Conservation (phyloP, 2,113 vertebrate species). For the Salvelinus alpinus region DNA sequence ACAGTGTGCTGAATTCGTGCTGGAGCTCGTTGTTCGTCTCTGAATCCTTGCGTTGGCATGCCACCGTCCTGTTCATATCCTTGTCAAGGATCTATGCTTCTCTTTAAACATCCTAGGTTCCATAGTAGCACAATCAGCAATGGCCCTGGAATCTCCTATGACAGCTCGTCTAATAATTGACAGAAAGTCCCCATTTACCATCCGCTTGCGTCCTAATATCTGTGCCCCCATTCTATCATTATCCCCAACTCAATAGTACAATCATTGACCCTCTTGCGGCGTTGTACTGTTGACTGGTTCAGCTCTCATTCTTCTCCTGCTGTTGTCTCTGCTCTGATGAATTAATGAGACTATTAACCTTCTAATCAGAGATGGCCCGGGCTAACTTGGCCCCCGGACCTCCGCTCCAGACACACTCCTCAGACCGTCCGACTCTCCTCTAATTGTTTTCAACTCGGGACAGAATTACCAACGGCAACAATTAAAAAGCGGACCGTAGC, state of each 20-base stretch:
- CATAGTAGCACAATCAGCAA: too few relatives aligned
- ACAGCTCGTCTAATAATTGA: too few relatives aligned
- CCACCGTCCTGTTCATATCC: too few relatives aligned
- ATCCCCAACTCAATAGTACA: not conserved
- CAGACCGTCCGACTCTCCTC: slow-evolving; percentile 37
- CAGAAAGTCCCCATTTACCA: too few relatives aligned
- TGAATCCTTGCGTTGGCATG: too few relatives aligned
- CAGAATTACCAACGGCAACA: slow-evolving; percentile 53
- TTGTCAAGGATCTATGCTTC: too few relatives aligned
- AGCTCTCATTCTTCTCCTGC: slow-evolving; percentile 14
- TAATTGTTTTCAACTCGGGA: slow-evolving; percentile 60
- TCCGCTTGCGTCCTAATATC: not conserved
- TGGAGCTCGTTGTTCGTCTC: too few relatives aligned
- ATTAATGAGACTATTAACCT: slow-evolving; percentile 63
- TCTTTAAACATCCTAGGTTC: too few relatives aligned
- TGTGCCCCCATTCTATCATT: not conserved
- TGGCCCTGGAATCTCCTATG: too few relatives aligned
- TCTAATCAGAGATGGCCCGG: slow-evolving; percentile 58
- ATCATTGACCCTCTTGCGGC: slow-evolving; percentile 11
- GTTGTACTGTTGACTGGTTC: slow-evolving; percentile 11
- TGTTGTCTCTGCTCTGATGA: slow-evolving; percentile 34
- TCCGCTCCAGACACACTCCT: slow-evolving; percentile 41
- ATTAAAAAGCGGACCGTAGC: slow-evolving; percentile 22
- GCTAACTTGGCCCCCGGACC: slow-evolving; percentile 47
- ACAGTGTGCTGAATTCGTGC: too few relatives aligned